These are phyloP conservation scores for Philaenus spumarius DNA, from an alignment of 1,140 invertebrate species.

Conservation along the genomic window DNA sequence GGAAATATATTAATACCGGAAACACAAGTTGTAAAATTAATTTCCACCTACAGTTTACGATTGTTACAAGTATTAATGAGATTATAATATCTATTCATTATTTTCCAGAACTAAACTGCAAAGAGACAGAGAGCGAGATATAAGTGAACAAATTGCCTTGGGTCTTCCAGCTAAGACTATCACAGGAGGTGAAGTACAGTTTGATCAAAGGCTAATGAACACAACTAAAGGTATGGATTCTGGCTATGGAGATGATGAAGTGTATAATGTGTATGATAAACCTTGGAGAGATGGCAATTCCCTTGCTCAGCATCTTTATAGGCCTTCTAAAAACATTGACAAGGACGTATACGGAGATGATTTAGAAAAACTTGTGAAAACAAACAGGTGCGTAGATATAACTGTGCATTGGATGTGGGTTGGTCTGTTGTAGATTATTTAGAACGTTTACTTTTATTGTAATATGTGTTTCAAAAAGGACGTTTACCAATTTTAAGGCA, in stretches of 20 bases:
- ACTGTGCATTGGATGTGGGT: not conserved
- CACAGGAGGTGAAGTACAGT: constrained; percentile 73
- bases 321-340: constrained; percentile 83
- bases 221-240: constrained; percentile 92
- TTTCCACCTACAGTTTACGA: too few relatives aligned
- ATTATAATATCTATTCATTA: too few relatives aligned
- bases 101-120: constrained; percentile 69
- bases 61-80: too few relatives aligned
- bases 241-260: constrained; percentile 96
- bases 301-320: constrained; percentile 84
- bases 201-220: constrained; percentile 95
- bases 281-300: constrained; percentile 79
- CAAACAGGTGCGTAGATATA: constrained; percentile 56
- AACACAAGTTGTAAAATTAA: too few relatives aligned
- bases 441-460: too few relatives aligned
- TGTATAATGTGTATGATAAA: constrained; percentile 97
- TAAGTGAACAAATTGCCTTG: constrained; percentile 97
- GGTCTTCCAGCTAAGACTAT: constrained; percentile 83
- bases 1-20: too few relatives aligned
- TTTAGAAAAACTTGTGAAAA: constrained; percentile 78
- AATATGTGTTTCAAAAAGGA: too few relatives aligned
- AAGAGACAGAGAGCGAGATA: constrained; percentile 90
- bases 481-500: too few relatives aligned
- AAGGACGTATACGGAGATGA: constrained; percentile 89
- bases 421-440: too few relatives aligned